A percentile compares a stretch with the other conserved stretches of the same genome.
Conservation (phyloP, 1,140 invertebrate species). For the Dufourea novaeangliae region DNA sequence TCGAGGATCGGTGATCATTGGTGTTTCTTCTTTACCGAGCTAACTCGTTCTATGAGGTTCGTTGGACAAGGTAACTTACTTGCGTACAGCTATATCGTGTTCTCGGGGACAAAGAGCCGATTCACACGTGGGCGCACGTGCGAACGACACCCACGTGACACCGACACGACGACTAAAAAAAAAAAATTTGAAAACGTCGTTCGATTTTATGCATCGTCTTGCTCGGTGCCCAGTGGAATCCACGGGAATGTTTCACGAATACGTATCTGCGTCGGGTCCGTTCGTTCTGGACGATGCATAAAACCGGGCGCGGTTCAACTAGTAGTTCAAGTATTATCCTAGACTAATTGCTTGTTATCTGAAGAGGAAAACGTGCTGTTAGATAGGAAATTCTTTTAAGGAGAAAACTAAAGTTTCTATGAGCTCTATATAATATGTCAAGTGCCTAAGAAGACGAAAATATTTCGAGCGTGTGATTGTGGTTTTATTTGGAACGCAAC, state of each 20-base stretch:
- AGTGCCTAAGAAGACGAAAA: slow-evolving; percentile 66
- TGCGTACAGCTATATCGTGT: slow-evolving; percentile 75
- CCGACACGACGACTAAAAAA: slow-evolving; percentile 68
- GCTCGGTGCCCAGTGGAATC: neutral
- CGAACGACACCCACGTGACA: slow-evolving; percentile 48
- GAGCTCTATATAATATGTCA: slow-evolving; percentile 52
- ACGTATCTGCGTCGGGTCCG: neutral
- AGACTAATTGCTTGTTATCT: slow-evolving; percentile 59
- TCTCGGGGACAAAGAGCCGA: slow-evolving; percentile 72
- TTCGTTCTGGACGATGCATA: neutral
- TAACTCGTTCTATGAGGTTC: slow-evolving; percentile 62
- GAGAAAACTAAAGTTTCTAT: slow-evolving; percentile 63
- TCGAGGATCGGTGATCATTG: slow-evolving; percentile 53
- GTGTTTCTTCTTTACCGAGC: slow-evolving; percentile 43
- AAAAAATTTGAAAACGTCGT: slow-evolving; percentile 58
- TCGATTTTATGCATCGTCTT: slow-evolving; percentile 70
- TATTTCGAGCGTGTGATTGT: slow-evolving; percentile 55
- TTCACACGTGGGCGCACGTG: slow-evolving; percentile 65
- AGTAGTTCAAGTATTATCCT: slow-evolving; percentile 52
- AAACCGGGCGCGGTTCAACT: slow-evolving; percentile 30
- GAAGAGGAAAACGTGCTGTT: slow-evolving; percentile 67
- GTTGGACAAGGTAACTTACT: slow-evolving; percentile 69
- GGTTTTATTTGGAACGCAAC: slow-evolving; percentile 33
- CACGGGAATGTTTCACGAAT: neutral
- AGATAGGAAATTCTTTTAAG: slow-evolving; percentile 47